These are phyloP conservation scores for Micromys minutus DNA, from an alignment of 2,113 vertebrate species.

Conservation along the genomic window DNA sequence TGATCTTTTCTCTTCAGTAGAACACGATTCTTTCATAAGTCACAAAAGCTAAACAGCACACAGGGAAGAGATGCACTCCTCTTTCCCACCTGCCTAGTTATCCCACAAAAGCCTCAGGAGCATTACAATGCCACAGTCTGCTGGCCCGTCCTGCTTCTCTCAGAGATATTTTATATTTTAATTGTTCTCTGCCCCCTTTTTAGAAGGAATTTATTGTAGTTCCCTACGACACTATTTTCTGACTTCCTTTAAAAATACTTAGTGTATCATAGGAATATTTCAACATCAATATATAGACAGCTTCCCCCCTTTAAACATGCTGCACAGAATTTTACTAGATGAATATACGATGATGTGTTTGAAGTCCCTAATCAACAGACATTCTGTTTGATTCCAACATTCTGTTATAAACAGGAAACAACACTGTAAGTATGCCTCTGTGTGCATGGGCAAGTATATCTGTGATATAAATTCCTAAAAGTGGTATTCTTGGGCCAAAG, in stretches of 20 bases:
- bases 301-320: not conserved
- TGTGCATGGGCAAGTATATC: slow-evolving; percentile 45
- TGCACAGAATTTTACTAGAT: not conserved
- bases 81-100: not conserved
- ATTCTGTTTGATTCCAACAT: slow-evolving; percentile 26
- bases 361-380: slow-evolving; percentile 21
- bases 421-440: slow-evolving; percentile 31
- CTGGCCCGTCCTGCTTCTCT: not conserved
- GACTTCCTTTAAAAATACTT: not conserved
- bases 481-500: slow-evolving; percentile 66
- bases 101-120: not conserved
- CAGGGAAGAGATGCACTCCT: not conserved
- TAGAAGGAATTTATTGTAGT: not conserved
- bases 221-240: not conserved
- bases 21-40: not conserved
- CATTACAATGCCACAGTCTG: too few species aligned
- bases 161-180: not conserved
- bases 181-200: not conserved
- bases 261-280: not conserved
- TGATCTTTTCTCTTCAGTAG: slow-evolving; percentile 31
- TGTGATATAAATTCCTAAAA: slow-evolving; percentile 60
- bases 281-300: not conserved
- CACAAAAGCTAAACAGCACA: not conserved
- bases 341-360: slow-evolving; percentile 7
- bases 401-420: slow-evolving; percentile 61